Evolutionary conservation across 2,888 invertebrate genomes (phyloP).

Genomic region (Lomographa bimaculata): DNA sequence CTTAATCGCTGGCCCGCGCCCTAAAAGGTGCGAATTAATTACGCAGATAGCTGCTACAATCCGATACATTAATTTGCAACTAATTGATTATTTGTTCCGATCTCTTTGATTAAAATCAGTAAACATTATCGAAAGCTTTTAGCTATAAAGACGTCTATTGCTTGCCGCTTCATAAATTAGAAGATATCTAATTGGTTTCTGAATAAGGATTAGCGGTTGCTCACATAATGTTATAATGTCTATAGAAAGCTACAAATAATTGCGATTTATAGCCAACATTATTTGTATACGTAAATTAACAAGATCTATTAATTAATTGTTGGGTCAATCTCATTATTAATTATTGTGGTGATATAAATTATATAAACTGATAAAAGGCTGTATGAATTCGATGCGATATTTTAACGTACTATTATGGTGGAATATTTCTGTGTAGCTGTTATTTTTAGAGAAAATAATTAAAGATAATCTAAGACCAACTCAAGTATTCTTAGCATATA

Average conservation of each 20-base stretch:
- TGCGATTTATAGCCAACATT: conserved; percentile 1
- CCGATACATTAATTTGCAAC: conserved; percentile 56
- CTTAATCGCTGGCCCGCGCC: conserved; percentile 55
- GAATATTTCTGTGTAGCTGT: too few relatives aligned
- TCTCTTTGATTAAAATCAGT: conserved; percentile 47
- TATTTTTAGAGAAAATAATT: too few relatives aligned
- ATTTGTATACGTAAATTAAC: conserved; percentile 2
- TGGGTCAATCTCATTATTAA: conserved; percentile 1
- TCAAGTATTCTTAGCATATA: too few relatives aligned
- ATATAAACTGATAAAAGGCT: too few relatives aligned
- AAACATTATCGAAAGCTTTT: conserved; percentile 25
- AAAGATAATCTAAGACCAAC: too few relatives aligned
- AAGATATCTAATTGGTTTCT: conserved; percentile 9
- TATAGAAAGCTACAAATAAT: conserved; percentile 3
- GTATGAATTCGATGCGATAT: too few relatives aligned
- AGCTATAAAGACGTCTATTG: conserved; percentile 26
- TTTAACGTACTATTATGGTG: too few relatives aligned
- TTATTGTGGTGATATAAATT: too few relatives aligned
- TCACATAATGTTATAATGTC: conserved; percentile 2
- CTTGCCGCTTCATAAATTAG: conserved; percentile 12
- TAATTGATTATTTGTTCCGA: conserved; percentile 56
- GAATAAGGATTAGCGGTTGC: conserved; percentile 8
- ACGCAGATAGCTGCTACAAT: conserved; percentile 58
- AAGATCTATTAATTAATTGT: conserved; percentile 2
- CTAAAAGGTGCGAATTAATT: conserved; percentile 71